Percentiles rank a stretch among this genome's conserved stretches.
Conservation (phyloP, 2,113 vertebrate species). For the Rousettus leschenaultii region DNA sequence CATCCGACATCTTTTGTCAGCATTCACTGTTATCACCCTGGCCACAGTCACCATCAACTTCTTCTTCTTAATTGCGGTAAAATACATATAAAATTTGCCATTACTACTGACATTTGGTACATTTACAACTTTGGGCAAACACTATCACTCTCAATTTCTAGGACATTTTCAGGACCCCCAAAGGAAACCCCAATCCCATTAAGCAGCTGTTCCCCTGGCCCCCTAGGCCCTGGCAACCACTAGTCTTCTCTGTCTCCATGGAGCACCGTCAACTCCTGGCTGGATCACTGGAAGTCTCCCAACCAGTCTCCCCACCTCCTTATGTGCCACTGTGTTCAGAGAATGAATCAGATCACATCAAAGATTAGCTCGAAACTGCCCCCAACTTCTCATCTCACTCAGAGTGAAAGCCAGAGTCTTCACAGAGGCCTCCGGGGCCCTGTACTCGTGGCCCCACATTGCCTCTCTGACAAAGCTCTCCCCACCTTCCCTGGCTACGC, state of each 20-base stretch:
- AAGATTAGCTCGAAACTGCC: neutral
- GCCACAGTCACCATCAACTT: neutral
- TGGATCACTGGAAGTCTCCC: neutral
- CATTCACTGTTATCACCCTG: neutral
- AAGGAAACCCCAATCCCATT: neutral
- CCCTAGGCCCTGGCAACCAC: neutral
- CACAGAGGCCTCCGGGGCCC: neutral
- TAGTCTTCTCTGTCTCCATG: neutral
- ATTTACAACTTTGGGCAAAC: neutral
- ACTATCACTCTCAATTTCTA: neutral
- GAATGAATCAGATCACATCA: neutral
- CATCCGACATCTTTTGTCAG: neutral
- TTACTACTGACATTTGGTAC: neutral
- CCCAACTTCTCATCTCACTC: neutral
- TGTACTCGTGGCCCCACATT: fast-evolving
- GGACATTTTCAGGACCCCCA: neutral
- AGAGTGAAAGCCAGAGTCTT: neutral
- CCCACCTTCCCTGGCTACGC: neutral
- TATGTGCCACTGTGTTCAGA: neutral
- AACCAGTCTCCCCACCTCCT: neutral
- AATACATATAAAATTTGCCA: neutral
- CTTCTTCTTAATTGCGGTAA: neutral
- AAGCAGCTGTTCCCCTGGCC: neutral
- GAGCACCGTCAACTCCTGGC: neutral
- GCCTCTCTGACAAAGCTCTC: neutral